Base-by-base conservation (phyloP, 2,113 vertebrate species). In the Eurypyga helias region DNA sequence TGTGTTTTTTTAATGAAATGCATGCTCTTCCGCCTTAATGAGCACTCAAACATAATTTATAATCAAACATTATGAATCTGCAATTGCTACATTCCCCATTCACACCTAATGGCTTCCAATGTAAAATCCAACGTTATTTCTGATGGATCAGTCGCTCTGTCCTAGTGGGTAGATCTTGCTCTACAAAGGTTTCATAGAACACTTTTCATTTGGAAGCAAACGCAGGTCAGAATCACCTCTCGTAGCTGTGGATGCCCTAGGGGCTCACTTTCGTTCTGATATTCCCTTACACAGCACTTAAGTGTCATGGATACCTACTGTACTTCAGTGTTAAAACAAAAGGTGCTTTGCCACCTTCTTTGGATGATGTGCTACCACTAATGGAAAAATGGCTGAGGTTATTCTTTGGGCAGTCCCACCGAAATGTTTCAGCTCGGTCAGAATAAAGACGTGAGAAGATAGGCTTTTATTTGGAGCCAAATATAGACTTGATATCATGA, bases 1-100 rank as follows among this genome's bases (percentile, higher is more conserved):
- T 77, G 17, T 49, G 26, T 17, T 97, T 97, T 52, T 43, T 60
- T 89, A 96, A 97, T 23, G n/a, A 95, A 97, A 97, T 93, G 65
- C 66, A 93, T 61, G 5, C 18, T 65, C 25, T 81, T 97, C 41
- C 86, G 65, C 54, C 85, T 49, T 97, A 96, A 96, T 96, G 77
- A 98, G 71, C 46, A 61, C 80, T 81, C 17, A 7, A 43, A 78
- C 41, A 13, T 57, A 87, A 91, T 87, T 96, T 92, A 93, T 89
- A 97, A 97, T 91, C 73, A 90, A 93, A 91, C 26, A 41, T 85
- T 94, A 94, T 86, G 85, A 93, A 91, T 82, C 89, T 94, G 29
- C 5, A 80, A 69, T 95, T 92, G 75, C 17, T 85, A 31, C 18
- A 48, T 77, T 95, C 61, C 66, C 76, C 58, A 58, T 69, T 86